These are phyloP conservation scores for Choristoneura rosaceana DNA, from an alignment of 2,888 invertebrate species.

Conservation along the genomic window DNA sequence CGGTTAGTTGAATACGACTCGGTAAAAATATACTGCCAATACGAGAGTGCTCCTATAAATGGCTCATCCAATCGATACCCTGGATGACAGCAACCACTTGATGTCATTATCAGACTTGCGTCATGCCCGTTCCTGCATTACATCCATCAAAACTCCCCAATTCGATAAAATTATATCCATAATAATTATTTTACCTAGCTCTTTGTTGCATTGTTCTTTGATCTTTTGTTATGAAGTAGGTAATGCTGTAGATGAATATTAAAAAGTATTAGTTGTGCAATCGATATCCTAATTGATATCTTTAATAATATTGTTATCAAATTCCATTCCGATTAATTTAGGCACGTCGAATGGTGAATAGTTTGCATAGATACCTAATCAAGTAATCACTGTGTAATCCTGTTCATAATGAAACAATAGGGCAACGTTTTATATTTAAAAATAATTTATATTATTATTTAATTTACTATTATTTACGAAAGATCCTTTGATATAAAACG, in stretches of 20 bases:
- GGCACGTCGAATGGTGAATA: slow-evolving; percentile 15
- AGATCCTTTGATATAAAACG: slow-evolving; percentile 38
- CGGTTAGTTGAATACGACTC: slow-evolving; percentile 23
- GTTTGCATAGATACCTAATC: neutral
- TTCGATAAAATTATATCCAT: too few species aligned
- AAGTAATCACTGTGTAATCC: too few species aligned
- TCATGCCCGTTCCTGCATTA: too few species aligned
- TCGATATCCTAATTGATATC: neutral
- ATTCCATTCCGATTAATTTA: slow-evolving; percentile 39
- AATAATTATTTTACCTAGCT: too few species aligned
- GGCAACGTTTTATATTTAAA: neutral
- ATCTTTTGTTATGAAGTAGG: too few species aligned
- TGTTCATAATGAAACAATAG: too few species aligned
- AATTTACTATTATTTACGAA: neutral
- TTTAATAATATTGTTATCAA: slow-evolving; percentile 19
- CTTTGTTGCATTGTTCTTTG: too few species aligned
- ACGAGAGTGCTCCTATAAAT: slow-evolving; percentile 13
- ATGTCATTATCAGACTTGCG: neutral
- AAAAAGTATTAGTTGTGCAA: neutral
- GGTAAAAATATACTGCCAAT: slow-evolving; percentile 33
- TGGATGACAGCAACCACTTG: neutral
- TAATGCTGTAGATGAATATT: too few species aligned
- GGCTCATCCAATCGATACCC: neutral
- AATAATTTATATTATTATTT: neutral
- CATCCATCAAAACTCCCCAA: neutral